Evolutionary conservation across 2,113 vertebrate species (phyloP).

Genomic region (Parus major): DNA sequence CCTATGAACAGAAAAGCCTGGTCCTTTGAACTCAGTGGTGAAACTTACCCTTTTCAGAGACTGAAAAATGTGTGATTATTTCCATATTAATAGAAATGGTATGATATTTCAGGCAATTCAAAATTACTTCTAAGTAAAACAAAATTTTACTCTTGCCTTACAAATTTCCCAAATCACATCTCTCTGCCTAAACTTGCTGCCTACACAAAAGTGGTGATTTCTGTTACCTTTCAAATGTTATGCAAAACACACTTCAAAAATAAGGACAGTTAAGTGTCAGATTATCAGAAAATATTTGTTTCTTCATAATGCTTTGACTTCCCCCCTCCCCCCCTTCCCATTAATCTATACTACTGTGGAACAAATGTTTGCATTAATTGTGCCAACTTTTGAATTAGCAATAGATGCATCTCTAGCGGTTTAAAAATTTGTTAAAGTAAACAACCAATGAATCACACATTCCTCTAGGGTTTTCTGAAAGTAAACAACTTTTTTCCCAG

Average conservation of each 20-base stretch:
- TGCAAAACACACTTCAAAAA: not conserved
- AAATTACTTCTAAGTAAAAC: not conserved
- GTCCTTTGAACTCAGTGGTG: not conserved
- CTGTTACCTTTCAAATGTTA: not conserved
- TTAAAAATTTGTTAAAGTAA: constrained; percentile 46
- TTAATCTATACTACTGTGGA: constrained; percentile 6
- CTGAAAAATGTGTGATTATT: not conserved
- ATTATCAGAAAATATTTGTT: not conserved
- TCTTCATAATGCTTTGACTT: not conserved
- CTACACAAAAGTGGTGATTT: not conserved
- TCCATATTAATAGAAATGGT: not conserved
- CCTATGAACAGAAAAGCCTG: not conserved
- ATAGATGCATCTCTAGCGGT: not conserved
- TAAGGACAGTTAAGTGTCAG: not conserved
- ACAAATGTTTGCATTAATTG: constrained; percentile 37
- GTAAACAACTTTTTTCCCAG: not conserved
- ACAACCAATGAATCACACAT: constrained; percentile 36
- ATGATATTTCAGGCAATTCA: not conserved
- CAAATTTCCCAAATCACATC: not conserved
- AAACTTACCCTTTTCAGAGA: not conserved
- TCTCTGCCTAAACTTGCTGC: not conserved
- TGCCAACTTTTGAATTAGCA: constrained; percentile 36
- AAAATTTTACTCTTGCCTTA: not conserved
- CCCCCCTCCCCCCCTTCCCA: rapidly evolving
- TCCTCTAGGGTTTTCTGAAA: constrained; percentile 12